Evolutionary conservation across 2,113 vertebrate genomes (phyloP), one percentile per base, ranked within the genome.

Genomic region (Pachypanchax playfairii): DNA sequence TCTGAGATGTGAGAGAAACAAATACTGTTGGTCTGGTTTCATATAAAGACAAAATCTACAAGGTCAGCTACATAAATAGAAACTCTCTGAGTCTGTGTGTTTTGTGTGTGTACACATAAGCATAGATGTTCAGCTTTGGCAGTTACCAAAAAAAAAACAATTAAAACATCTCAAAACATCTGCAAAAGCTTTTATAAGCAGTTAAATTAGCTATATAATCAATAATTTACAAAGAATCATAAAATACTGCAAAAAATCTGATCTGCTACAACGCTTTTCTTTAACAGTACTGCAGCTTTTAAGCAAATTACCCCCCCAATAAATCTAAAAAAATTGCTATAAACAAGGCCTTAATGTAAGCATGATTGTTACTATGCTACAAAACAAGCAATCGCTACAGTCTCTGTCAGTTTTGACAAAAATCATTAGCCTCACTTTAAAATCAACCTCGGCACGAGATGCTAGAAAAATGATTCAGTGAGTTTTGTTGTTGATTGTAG

Each of bases 51-150:
- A 51, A 20, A 41, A 18, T 52, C 64, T 28, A 59, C 57, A 52
- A 67, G 20, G 44, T 73, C 41, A 50, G 77, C 75, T 82, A 74
- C 65, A 69, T 73, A 58, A 68, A 74, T 29, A 54, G 20, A 42
- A 42, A 41, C 4, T 61, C 3, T 66, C 0, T 64, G 53, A 43
- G 28, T 41, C 3, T 65, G 12, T 42, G 29, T 29, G 28, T 51
- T 21, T 58, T 58, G 29, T 36, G 59, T 70, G 43, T 61, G 44
- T 33, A 48, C 24, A 60, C 60, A 47, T 48, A 65, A 71, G 63
- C 67, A 65, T 65, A 63, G 46, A 79, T 38, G 72, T 69, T 84
- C 56, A 82, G 73, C 80, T 85, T 78, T 86, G 61, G 75, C 73
- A 52, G 31, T 57, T 63, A n/a, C n/a, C 25, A 70, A 72, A 56